Conservation (phyloP, 2,888 invertebrate genomes). For the Mythimna loreyi region DNA sequence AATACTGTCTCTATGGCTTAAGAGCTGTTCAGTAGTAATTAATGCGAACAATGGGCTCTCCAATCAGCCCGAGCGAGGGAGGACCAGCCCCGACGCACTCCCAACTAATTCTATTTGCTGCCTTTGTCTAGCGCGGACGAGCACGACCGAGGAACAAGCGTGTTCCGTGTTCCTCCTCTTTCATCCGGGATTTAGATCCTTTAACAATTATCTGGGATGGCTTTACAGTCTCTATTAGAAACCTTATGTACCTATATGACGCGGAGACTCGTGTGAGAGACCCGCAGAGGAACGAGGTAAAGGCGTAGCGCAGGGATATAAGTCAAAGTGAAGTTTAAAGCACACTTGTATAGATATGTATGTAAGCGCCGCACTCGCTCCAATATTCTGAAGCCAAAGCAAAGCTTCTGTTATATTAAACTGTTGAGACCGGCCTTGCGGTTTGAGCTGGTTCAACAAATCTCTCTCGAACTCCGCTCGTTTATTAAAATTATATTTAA, state of each 20-base stretch:
- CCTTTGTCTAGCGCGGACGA: slow-evolving; percentile 31
- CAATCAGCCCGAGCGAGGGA: slow-evolving; percentile 26
- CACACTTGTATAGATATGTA: background rate
- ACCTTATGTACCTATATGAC: background rate
- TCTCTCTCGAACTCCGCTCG: background rate
- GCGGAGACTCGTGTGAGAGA: background rate
- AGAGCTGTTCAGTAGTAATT: slow-evolving; percentile 56
- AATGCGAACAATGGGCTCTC: slow-evolving; percentile 45
- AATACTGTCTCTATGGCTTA: slow-evolving; percentile 31
- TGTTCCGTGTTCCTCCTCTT: background rate
- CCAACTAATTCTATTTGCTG: slow-evolving; percentile 60
- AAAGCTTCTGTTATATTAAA: background rate
- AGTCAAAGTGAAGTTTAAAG: slow-evolving; percentile 4
- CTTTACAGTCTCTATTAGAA: slow-evolving; percentile 28
- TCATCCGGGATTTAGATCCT: slow-evolving; percentile 5
- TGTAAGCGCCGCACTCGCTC: background rate
- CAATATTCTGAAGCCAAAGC: slow-evolving; percentile 2
- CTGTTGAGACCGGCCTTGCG: background rate
- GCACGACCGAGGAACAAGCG: slow-evolving; percentile 1
- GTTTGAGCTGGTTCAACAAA: background rate
- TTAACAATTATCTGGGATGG: slow-evolving; percentile 26
- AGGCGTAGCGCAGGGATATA: slow-evolving; percentile 16
- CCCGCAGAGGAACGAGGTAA: background rate
- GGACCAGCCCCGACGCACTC: slow-evolving; percentile 15
- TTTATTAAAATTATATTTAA: no score